Base-by-base conservation (phyloP, 2,797 vertebrate genomes). In the Danio jaintianensis region DNA sequence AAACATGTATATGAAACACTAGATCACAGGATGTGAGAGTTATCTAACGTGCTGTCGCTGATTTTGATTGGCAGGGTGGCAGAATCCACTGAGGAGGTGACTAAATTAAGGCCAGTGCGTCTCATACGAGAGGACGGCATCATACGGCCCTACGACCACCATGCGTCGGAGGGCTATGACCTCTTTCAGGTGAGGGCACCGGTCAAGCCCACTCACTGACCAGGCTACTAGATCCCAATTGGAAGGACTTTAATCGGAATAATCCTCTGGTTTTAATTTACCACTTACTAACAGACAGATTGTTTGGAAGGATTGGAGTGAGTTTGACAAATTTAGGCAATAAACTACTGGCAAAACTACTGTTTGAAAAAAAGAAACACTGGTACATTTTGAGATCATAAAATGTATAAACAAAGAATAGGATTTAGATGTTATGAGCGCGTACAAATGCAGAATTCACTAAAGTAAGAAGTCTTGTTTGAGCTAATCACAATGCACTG, bases 31-130 rank as follows among this genome's bases (percentile, higher is more conserved):
- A 76, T 20, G 20, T 10, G 20, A 47, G 12, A 7, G 3, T 66
- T 45, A 47, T 79, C 15, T 36, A 72, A 64, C 18, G 1, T 20
- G 52, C 63, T n/a, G 70, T 55, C 73, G 13, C 10, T 77, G 9
- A 40, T 71, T 82, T 79, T 82, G 64, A 56, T 87, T 81, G 67
- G 22, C 89, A 99, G 98, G 90, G 97, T 81, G 76, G 97, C 97
- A 1, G 98, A 99, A 82, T 96, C 97, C 0, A 95, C 96, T 0
- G 97, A 99, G 85, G 97, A 98, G 59, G 97, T 99, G 53, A 94
- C 91, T 4, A 96, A 93, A 70, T 93, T 99, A 6, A 94, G 98
- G 0, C 96, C 97, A 0, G 95, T 96, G 0, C 95, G 97, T 18
- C 92, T 96, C 53, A 97, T 99, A 86, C 93, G 86, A 0, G 96